Conservation (phyloP, 2,888 invertebrate species). For the Charanyca ferruginea region DNA sequence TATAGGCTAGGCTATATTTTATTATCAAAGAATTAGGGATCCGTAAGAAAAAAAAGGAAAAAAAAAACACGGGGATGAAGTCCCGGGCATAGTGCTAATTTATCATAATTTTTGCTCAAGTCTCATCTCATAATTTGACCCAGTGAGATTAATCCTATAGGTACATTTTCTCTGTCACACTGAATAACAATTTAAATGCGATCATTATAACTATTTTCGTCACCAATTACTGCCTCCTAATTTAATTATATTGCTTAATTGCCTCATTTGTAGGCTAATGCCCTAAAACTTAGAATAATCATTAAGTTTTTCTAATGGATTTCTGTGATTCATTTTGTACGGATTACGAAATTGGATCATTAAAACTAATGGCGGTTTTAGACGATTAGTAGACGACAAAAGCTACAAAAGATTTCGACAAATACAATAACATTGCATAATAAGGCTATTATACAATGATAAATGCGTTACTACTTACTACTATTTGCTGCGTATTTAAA, state of each 20-base stretch:
- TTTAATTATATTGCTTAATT: neutral
- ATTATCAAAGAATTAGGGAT: no score
- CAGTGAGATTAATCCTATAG: no score
- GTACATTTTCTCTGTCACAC: neutral
- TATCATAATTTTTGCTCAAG: no score
- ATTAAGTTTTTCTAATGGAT: conserved; percentile 12
- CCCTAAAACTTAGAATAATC: neutral
- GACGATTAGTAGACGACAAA: conserved; percentile 14
- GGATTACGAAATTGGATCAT: conserved; percentile 17
- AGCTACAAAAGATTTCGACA: conserved; percentile 10
- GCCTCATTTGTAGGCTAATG: neutral
- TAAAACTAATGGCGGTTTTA: conserved; percentile 16
- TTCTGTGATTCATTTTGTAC: conserved; percentile 3
- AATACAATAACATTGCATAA: conserved; percentile 21
- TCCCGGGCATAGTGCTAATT: no score
- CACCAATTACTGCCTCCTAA: neutral
- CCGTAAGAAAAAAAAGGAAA: no score
- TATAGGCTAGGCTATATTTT: no score
- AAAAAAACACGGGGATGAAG: no score
- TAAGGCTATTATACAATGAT: neutral
- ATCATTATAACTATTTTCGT: neutral
- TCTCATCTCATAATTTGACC: no score
- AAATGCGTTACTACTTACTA: no score
- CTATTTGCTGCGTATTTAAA: no score
- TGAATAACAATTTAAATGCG: neutral